Evolutionary conservation across 2,888 invertebrate genomes (phyloP), one percentile per base, ranked within the genome.

Genomic region (Pterostichus niger): DNA sequence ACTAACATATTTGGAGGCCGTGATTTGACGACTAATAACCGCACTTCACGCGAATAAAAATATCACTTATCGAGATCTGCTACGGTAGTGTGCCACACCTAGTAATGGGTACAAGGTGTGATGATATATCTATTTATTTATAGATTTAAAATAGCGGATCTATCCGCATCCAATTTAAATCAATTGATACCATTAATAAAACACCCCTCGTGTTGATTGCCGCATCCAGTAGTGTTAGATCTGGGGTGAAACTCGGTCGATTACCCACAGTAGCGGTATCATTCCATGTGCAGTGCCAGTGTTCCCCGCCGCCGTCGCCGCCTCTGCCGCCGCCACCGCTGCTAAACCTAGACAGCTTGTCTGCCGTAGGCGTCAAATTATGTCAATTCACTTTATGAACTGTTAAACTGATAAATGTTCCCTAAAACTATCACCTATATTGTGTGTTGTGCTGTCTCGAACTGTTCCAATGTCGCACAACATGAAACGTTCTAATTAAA

Each of bases 251-350:
- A 56, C 68, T 64, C 68, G 79, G 79, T 79, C 79, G 79, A 79
- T 79, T 79, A 79, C 79, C 46, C 64, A 79, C 79, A 52, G 79
- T 79, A 79, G 79, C 79, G 52, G 79, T 79, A 79, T 79, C 79
- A 79, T 79, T 79, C 79, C 46, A 64, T 64, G 64, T 79, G 79
- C 79, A 79, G 68, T 71, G 40, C 10, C 68, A 71, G 9, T 13
- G 13, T 13, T 24, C n/a, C n/a, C 52, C 52, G 6, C 52, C 46
- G 15, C 33, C 40, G 24, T 24, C 24, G 24, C 24, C 24, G n/a
- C 11, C 44, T n/a, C 6, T 13, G n/a, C 68, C 13, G 17, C 35
- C 68, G 10, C 68, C 68, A 15, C 13, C 44, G 44, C 68, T 68
- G 52, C 46, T 68, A 68, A 79, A 68, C 79, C 79, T 79, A 79